phyloP scores from a whole-genome alignment of 2,888 invertebrate genomes.

The Drosophila kambysellisi region DNA sequence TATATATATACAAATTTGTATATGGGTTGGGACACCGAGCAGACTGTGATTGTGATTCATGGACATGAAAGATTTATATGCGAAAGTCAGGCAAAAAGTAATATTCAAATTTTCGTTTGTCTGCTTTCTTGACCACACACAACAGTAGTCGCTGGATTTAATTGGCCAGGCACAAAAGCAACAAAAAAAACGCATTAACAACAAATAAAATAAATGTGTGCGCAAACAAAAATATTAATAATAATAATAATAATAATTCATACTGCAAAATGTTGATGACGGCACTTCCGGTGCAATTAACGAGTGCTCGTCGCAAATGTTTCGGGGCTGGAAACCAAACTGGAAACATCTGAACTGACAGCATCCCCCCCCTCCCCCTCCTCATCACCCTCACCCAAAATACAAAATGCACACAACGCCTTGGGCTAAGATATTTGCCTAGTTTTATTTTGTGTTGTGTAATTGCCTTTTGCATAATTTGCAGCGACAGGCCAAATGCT shows the following conservation, averaged over 20 bases:
- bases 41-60: constrained; percentile 43
- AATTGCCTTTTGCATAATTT: constrained; percentile 43
- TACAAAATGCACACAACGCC: constrained; percentile 18
- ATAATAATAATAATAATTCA: constrained; percentile 23
- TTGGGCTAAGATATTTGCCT: constrained; percentile 15
- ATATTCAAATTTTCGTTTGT: constrained; percentile 38
- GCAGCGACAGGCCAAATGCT: constrained; percentile 48
- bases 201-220: constrained; percentile 54
- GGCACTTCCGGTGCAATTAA: constrained; percentile 77
- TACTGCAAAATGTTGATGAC: constrained; percentile 55
- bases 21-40: constrained; percentile 17
- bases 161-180: not conserved
- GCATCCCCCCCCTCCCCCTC: not conserved
- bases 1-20: no score
- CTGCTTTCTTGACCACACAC: constrained; percentile 66
- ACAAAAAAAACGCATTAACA: constrained; percentile 46
- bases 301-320: constrained; percentile 33
- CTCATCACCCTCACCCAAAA: not conserved
- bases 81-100: constrained; percentile 34
- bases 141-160: constrained; percentile 27
- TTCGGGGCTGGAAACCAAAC: constrained; percentile 45
- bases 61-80: constrained; percentile 46
- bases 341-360: constrained; percentile 34
- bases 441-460: constrained; percentile 12
- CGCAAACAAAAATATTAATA: constrained; percentile 22